phyloP scores from a whole-genome alignment of 2,113 vertebrate genomes.

The Meles meles region DNA sequence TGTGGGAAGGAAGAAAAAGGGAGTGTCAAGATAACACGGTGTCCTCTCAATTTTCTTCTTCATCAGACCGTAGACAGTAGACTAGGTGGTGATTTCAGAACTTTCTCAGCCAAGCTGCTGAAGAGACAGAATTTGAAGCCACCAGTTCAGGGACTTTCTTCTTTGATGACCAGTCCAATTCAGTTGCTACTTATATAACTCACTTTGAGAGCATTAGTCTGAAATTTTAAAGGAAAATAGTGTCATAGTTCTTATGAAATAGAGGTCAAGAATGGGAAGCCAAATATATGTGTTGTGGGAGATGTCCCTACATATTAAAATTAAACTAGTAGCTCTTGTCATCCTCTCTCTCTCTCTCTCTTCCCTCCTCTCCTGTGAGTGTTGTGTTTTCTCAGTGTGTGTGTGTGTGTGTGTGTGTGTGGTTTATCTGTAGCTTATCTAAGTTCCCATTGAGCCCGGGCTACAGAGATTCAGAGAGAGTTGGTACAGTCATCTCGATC shows the following conservation, averaged over 20 bases:
- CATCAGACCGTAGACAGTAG: rapidly evolving
- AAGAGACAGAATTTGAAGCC: background rate
- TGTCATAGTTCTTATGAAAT: background rate
- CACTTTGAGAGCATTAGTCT: background rate
- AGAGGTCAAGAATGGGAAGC: background rate
- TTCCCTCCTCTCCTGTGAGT: background rate
- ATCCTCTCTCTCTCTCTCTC: background rate
- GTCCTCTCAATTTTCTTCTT: rapidly evolving
- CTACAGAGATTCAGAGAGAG: background rate
- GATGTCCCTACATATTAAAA: rapidly evolving
- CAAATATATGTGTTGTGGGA: background rate
- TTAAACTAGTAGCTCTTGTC: background rate
- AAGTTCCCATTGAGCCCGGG: background rate
- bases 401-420: background rate
- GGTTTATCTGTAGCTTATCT: background rate
- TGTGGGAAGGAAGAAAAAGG: background rate
- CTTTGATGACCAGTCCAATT: background rate
- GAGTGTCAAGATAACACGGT: background rate
- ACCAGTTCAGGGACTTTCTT: background rate
- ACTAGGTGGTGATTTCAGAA: background rate
- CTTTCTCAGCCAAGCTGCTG: no score
- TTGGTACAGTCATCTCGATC: no score
- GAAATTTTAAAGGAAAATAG: background rate
- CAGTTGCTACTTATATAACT: background rate
- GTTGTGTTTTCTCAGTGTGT: background rate